Conservation (phyloP, 2,888 invertebrate genomes). For the Ashinkailepas kermadecensis region DNA sequence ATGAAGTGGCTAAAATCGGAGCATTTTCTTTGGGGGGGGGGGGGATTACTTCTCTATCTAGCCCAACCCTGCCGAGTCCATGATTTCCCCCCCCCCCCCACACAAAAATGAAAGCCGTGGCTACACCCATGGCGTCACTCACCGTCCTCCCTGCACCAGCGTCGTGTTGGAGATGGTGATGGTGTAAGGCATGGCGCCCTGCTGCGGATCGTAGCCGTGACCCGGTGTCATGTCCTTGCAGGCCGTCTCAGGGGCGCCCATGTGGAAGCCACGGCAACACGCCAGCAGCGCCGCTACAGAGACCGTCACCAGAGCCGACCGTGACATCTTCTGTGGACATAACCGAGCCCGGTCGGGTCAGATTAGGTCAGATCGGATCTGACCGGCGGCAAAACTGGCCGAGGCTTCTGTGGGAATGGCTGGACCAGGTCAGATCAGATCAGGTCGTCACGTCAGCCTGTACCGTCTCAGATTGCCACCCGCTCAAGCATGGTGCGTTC, state of each 20-base stretch:
- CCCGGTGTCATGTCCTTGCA: not conserved
- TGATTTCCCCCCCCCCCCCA: no score
- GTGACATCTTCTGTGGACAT: not conserved
- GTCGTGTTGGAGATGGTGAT: not conserved
- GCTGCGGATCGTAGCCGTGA: not conserved
- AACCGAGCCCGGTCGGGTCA: not conserved
- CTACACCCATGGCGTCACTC: not conserved
- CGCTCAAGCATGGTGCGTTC: no score
- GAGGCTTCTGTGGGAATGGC: no score
- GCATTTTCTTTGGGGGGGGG: no score
- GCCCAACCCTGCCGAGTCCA: no score
- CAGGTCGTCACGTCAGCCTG: no score
- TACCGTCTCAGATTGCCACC: no score
- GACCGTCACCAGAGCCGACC: not conserved
- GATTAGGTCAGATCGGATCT: not conserved
- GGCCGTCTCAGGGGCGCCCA: conserved; percentile 1
- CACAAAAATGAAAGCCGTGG: not conserved
- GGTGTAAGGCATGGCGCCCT: not conserved
- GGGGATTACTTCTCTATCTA: no score
- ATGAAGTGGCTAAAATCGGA: no score
- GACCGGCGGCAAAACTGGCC: no score
- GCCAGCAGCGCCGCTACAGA: conserved; percentile 2
- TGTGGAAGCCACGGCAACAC: not conserved
- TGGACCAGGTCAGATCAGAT: no score
- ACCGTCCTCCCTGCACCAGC: not conserved